Evolutionary conservation across 2,888 invertebrate genomes (phyloP).

Genomic region (Sinotaia quadrata): DNA sequence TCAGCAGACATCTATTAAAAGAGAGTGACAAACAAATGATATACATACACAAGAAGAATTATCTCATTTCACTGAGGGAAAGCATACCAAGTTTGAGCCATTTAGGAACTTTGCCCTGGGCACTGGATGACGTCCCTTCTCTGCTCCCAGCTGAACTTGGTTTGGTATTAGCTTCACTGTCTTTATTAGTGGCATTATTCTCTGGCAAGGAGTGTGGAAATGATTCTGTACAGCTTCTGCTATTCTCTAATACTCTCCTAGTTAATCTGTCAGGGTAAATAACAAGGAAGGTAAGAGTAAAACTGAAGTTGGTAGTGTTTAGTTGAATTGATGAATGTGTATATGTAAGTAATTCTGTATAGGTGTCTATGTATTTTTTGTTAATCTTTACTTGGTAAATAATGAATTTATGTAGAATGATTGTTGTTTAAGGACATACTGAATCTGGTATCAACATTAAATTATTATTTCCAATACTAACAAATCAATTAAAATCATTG

Average conservation of each 20-base stretch:
- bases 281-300: background rate
- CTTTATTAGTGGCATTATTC: background rate
- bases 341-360: no score
- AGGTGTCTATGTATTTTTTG: no score
- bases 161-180: background rate
- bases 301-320: background rate
- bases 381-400: no score
- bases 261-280: background rate
- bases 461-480: no score
- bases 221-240: background rate
- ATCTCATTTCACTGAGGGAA: background rate
- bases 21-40: no score
- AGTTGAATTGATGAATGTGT: background rate
- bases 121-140: conserved; percentile 3
- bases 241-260: conserved; percentile 8
- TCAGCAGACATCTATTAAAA: no score
- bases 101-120: conserved; percentile 35
- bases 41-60: no score
- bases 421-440: no score
- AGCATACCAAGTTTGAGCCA: conserved; percentile 41
- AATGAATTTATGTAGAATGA: no score
- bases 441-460: no score
- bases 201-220: background rate
- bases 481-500: no score
- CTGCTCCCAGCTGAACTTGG: background rate